A percentile compares a stretch with the other conserved stretches of the same genome.
phyloP scores from a whole-genome alignment of 2,888 invertebrate species.

The Galeopsomyia nigrocyanea region DNA sequence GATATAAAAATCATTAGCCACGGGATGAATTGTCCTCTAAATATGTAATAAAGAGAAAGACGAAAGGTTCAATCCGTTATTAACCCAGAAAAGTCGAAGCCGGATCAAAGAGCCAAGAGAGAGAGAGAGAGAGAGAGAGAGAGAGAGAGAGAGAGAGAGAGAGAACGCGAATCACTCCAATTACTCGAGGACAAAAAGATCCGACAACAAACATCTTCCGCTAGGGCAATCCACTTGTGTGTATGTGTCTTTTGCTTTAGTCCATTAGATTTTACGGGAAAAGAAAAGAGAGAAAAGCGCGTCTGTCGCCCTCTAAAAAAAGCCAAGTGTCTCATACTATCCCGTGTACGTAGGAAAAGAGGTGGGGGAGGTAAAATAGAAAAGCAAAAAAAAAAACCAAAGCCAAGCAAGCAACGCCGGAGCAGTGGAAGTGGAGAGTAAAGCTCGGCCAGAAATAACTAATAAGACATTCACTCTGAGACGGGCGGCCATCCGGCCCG shows the following conservation, averaged over 20 bases:
- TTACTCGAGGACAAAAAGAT: not conserved
- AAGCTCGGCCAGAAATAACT: constrained; percentile 66
- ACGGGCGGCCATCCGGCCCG: constrained; percentile 69
- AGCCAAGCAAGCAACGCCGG: not conserved
- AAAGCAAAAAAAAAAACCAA: not conserved
- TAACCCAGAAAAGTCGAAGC: too few species aligned
- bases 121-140: constrained; percentile 20
- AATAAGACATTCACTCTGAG: constrained; percentile 69
- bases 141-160: too few species aligned
- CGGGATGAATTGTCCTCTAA: not conserved
- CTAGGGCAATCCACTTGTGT: too few species aligned
- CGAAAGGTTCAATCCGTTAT: not conserved
- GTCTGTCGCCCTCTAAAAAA: too few species aligned
- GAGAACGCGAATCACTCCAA: not conserved
- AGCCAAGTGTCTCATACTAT: too few species aligned
- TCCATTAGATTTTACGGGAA: too few species aligned
- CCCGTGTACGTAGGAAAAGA: too few species aligned
- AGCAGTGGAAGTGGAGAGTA: constrained; percentile 29
- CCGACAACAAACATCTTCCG: too few species aligned
- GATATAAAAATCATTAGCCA: not conserved
- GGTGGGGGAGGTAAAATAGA: not conserved
- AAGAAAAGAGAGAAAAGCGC: too few species aligned
- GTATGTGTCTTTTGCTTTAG: too few species aligned
- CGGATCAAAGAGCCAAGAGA: not conserved
- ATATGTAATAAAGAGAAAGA: not conserved